Evolutionary conservation across 2,888 invertebrate genomes (phyloP), one percentile per base, ranked within the genome.

Genomic region (Drosophila picticornis): DNA sequence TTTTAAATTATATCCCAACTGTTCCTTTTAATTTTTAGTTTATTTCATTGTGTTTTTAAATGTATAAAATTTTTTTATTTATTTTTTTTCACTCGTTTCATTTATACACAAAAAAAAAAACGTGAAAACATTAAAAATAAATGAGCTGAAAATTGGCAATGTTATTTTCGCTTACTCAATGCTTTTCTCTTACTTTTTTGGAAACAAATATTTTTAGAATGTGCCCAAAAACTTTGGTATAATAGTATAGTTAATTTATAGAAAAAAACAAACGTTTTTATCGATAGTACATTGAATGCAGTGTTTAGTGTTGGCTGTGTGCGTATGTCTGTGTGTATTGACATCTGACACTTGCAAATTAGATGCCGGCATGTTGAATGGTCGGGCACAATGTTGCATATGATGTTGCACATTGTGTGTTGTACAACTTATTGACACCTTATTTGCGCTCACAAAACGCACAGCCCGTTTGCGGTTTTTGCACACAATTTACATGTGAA

Each of bases 401-500:
- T 66, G 51, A 51, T 68, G 66, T 68, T 56, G 48, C 65, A 68
- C 4, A 50, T 56, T 65, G 65, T 53, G 65, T 55, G 48, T 38
- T 55, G 68, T 76, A 77, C 73, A 88, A 88, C 86, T 88, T 86
- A 86, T 85, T 86, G 85, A 88, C 85, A 86, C 88, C 85, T 86
- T 86, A 86, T 88, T 86, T 88, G 73, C 74, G 71, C 53, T 57
- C 68, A 67, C 75, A 75, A 84, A 75, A 73, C 71, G 84, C 70
- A 82, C 81, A 79, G 72, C 86, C 83, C 76, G 88, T 81, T 82
- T 88, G 88, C 75, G 88, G 89, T 88, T 83, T 83, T 79, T 83
- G 89, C 88, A 80, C 86, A 75, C 81, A 82, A 87, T 91, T 91
- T 91, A 88, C 91, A 91, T 91, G 81, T 88, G 90, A 90, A 91